Base-by-base conservation (phyloP, 2,888 invertebrate genomes). In the Aleiodes testaceus region DNA sequence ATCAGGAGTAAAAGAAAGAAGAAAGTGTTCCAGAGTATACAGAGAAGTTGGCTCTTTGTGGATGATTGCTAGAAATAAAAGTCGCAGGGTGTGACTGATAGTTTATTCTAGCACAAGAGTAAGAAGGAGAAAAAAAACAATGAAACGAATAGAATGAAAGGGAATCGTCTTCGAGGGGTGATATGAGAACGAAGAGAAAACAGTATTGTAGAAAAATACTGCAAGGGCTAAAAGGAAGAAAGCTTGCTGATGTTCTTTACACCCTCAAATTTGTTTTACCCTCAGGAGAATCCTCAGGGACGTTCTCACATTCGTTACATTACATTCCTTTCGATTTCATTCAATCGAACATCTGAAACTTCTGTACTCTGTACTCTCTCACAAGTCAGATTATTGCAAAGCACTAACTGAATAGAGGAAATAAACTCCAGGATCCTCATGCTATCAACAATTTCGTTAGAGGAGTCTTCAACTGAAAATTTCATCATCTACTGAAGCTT, bases 31-130 rank as follows among this genome's bases (percentile, higher is more conserved):
- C 53, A 61, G 61, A 44, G 52, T 20, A 26, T 45, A 69, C 61
- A 67, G 22, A 71, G 30, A 11, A 18, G 42, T 65, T 3, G 5
- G 18, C 20, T 49, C 47, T 65, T 67, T 52, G 66, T 77, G 79
- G 79, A 82, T 82, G 82, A 84, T 84, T 83, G 83, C 80, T 74
- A 80, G 82, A 78, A 81, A 83, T 84, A 84, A 84, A 83, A 84
- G 81, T 84, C 82, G 81, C 84, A 81, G 82, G 83, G 83, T 83
- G 83, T 83, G 83, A 83, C 83, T 84, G 83, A 83, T 84, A 83
- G 83, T 81, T 81, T 80, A 79, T 82, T 79, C 74, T 72, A 77
- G 76, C 74, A 36, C 36, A 70, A 71, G 70, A 72, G 68, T 70
- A 70, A 70, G 11, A 55, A 68, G 64, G 53, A 74, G 16, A 72